Percentiles rank a stretch among this genome's conserved stretches.
These are phyloP conservation scores for Cataglyphis cursor DNA, from an alignment of 2,888 invertebrate species.

Conservation along the genomic window DNA sequence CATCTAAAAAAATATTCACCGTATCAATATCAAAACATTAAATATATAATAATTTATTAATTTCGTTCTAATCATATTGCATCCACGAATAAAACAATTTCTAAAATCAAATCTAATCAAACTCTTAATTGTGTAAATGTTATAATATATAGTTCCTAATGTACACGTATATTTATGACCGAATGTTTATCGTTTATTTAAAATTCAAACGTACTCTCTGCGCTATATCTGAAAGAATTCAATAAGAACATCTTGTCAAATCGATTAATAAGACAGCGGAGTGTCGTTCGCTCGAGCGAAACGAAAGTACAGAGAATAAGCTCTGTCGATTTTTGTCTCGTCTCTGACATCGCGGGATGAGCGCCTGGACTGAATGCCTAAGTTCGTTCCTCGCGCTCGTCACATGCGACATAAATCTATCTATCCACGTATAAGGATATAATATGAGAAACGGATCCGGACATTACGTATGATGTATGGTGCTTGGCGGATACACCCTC, in stretches of 20 bases:
- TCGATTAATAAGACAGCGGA: background rate
- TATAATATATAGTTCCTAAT: background rate
- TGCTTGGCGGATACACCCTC: slow-evolving; percentile 81
- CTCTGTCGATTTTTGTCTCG: slow-evolving; percentile 56
- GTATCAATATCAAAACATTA: background rate
- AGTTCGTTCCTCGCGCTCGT: slow-evolving; percentile 60
- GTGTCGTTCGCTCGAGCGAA: background rate
- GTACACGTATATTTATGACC: background rate
- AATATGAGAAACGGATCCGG: slow-evolving; percentile 84
- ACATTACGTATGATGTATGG: slow-evolving; percentile 85
- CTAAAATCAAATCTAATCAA: background rate
- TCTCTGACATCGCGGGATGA: slow-evolving; percentile 39
- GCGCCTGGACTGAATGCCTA: slow-evolving; percentile 61
- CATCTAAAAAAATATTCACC: background rate
- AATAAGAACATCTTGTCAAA: background rate
- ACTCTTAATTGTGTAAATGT: background rate
- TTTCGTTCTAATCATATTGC: background rate
- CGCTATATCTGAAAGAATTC: background rate
- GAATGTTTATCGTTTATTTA: background rate
- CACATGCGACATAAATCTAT: slow-evolving; percentile 73
- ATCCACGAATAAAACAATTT: background rate
- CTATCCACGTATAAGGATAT: slow-evolving; percentile 76
- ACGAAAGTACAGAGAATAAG: slow-evolving; percentile 14
- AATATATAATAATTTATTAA: background rate
- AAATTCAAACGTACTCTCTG: background rate